These are phyloP conservation scores for Pseudococcus viburni DNA, from an alignment of 2,888 invertebrate genomes.

Conservation along the genomic window DNA sequence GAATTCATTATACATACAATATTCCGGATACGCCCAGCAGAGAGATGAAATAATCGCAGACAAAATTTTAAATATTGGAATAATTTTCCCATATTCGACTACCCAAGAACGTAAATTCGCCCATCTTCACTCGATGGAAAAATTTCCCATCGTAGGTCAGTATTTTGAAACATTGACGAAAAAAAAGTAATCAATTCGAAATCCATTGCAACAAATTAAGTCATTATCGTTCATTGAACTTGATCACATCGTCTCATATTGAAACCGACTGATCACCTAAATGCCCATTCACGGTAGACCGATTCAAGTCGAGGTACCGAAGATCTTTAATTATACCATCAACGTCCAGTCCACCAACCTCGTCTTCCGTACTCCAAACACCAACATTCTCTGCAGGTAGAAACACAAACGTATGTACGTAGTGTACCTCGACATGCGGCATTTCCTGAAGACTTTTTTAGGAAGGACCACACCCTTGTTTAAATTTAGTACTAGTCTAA, in stretches of 20 bases:
- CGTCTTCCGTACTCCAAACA: background rate
- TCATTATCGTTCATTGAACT: slow-evolving; percentile 22
- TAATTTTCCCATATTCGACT: background rate
- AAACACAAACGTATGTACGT: background rate
- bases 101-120: background rate
- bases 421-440: background rate
- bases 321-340: background rate
- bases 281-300: background rate
- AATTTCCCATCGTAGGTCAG: no score
- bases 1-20: slow-evolving; percentile 31
- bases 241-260: background rate
- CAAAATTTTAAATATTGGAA: slow-evolving; percentile 2
- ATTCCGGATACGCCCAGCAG: slow-evolving; percentile 46
- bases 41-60: background rate
- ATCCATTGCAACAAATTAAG: background rate
- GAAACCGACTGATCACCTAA: background rate
- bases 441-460: slow-evolving; percentile 26
- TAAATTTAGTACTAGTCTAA: slow-evolving; percentile 24
- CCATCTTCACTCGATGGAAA: no score
- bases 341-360: background rate
- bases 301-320: background rate
- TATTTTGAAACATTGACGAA: background rate
- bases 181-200: background rate
- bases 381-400: background rate
- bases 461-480: slow-evolving; percentile 48